A percentile compares a stretch with the other conserved stretches of the same genome.
Conservation (phyloP, 2,113 vertebrate species). For the Raja brachyura region DNA sequence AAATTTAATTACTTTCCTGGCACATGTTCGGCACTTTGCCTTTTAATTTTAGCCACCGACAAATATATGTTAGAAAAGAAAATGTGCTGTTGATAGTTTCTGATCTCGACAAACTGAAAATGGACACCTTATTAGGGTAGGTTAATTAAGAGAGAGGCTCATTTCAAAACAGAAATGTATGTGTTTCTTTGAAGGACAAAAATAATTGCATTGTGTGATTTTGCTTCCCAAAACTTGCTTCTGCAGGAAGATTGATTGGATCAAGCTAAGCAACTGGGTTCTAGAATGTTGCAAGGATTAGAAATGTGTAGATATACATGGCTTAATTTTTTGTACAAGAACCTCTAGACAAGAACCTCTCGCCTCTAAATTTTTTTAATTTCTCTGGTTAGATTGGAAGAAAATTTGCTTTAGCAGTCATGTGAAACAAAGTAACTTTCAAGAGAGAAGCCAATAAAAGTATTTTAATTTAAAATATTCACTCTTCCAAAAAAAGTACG, state of each 20-base stretch:
- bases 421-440: neutral
- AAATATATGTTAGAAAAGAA: no score
- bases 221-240: neutral
- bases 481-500: neutral
- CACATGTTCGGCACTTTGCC: no score
- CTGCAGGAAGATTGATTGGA: neutral
- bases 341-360: neutral
- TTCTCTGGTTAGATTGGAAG: neutral
- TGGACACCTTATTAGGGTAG: no score
- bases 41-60: no score
- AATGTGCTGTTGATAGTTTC: no score
- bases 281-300: neutral
- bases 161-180: neutral
- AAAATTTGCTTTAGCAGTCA: neutral
- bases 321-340: neutral
- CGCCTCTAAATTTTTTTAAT: neutral
- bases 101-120: no score
- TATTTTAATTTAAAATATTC: neutral
- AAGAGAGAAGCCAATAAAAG: neutral
- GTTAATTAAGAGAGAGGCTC: no score
- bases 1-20: no score
- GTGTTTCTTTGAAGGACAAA: neutral
- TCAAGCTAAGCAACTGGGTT: neutral
- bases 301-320: neutral
- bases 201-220: neutral